Percentiles rank a stretch among this genome's conserved stretches.
These are phyloP conservation scores for Aplochiton taeniatus DNA, from an alignment of 2,797 vertebrate genomes.

Conservation along the genomic window DNA sequence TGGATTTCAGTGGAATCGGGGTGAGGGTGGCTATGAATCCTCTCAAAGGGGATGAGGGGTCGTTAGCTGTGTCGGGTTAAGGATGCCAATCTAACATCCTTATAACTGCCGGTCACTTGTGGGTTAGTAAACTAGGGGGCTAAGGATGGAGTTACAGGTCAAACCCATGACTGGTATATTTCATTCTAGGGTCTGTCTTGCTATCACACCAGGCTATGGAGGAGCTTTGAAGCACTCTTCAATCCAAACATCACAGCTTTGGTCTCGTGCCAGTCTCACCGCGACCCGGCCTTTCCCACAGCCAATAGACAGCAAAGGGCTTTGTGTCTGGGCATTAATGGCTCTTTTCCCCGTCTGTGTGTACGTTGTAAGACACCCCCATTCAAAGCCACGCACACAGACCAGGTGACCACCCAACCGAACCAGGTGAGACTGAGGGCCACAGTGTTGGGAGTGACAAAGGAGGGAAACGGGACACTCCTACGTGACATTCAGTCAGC, in stretches of 20 bases:
- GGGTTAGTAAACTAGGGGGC: too few species aligned
- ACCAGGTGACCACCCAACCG: constrained; percentile 29
- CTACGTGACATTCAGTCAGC: constrained; percentile 22
- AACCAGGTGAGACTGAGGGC: constrained; percentile 50
- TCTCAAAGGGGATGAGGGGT: constrained; percentile 63
- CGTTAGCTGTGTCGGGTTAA: constrained; percentile 46
- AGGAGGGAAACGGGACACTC: constrained; percentile 53
- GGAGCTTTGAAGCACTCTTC: too few species aligned
- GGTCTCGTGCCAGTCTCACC: constrained; percentile 7
- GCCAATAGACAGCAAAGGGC: constrained; percentile 30
- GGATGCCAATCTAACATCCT: constrained; percentile 6
- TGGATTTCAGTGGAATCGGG: background rate
- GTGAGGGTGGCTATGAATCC: constrained; percentile 28
- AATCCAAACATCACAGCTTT: background rate
- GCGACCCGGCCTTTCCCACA: constrained; percentile 37
- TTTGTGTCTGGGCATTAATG: constrained; percentile 38
- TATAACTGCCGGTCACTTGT: too few species aligned
- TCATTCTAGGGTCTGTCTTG: too few species aligned
- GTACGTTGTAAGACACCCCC: constrained; percentile 30
- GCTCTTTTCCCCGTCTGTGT: constrained; percentile 35
- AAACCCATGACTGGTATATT: too few species aligned
- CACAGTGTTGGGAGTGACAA: constrained; percentile 50
- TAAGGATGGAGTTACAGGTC: too few species aligned
- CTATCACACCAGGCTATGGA: too few species aligned
- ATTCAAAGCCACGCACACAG: constrained; percentile 4